A percentile compares a stretch with the other conserved stretches of the same genome.
Evolutionary conservation across 2,113 vertebrate species (phyloP).

Genomic region (Casuarius casuarius): DNA sequence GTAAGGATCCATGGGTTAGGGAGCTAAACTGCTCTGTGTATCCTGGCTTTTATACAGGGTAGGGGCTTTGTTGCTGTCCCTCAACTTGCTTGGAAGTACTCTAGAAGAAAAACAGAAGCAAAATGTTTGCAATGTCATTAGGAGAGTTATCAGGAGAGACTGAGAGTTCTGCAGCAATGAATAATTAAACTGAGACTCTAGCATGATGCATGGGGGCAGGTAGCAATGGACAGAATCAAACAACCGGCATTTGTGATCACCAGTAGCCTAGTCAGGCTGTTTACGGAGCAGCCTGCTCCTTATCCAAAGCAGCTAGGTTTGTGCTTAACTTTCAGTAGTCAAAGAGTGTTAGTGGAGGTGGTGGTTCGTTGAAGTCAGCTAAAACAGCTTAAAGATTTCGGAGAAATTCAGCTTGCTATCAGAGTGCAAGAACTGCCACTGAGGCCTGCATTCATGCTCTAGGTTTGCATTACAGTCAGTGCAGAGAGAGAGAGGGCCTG

Average conservation of each 20-base stretch:
- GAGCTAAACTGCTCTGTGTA: background rate
- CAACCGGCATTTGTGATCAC: background rate
- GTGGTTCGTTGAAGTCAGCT: background rate
- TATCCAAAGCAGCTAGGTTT: background rate
- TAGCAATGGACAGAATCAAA: rapidly evolving
- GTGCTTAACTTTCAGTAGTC: background rate
- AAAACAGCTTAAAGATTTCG: background rate
- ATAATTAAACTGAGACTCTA: background rate
- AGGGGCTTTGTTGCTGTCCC: background rate
- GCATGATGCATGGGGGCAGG: background rate
- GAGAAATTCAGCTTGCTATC: background rate
- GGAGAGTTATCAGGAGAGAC: background rate
- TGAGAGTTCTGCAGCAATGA: background rate
- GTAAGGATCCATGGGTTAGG: background rate
- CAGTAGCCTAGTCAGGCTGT: rapidly evolving
- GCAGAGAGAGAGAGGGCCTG: background rate
- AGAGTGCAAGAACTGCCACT: background rate
- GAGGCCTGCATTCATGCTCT: background rate
- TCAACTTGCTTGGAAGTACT: background rate
- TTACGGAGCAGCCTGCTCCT: background rate
- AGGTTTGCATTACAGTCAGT: background rate
- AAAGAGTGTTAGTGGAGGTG: background rate
- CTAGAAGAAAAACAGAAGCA: background rate
- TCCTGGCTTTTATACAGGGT: background rate
- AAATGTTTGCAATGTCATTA: background rate